phyloP scores from a whole-genome alignment of 2,797 vertebrate species.

The Pteronotus mesoamericanus region DNA sequence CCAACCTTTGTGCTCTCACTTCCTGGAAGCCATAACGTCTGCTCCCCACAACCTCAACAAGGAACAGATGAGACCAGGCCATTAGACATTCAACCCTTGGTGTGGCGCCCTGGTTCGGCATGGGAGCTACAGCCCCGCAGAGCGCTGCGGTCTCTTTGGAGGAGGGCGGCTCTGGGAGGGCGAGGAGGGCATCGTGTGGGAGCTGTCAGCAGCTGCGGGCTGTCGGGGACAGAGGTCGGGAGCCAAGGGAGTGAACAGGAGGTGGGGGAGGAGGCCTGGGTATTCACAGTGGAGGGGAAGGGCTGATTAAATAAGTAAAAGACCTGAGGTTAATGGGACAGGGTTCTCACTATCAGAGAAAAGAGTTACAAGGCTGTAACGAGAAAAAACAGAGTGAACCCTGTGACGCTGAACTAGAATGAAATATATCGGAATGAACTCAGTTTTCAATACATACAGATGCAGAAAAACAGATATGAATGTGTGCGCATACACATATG shows the following conservation, averaged over 20 bases:
- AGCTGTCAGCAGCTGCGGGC: not conserved
- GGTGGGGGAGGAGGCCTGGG: not conserved
- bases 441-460: not conserved
- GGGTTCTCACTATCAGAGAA: not conserved
- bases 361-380: not conserved
- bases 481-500: not conserved
- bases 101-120: not conserved
- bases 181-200: not conserved
- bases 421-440: not conserved
- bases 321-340: not conserved
- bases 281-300: not conserved
- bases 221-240: not conserved
- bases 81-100: conserved; percentile 51
- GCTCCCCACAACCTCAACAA: conserved; percentile 72
- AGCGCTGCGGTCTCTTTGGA: not conserved
- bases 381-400: not conserved
- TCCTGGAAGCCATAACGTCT: conserved; percentile 43
- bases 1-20: conserved; percentile 44
- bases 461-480: not conserved
- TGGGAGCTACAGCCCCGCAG: not conserved
- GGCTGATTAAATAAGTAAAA: not conserved
- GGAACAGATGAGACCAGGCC: conserved; percentile 44
- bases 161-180: not conserved
- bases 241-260: not conserved
- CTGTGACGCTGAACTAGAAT: not conserved